Conservation (phyloP, 2,888 invertebrate species). For the Trypoxylon attenuatum region DNA sequence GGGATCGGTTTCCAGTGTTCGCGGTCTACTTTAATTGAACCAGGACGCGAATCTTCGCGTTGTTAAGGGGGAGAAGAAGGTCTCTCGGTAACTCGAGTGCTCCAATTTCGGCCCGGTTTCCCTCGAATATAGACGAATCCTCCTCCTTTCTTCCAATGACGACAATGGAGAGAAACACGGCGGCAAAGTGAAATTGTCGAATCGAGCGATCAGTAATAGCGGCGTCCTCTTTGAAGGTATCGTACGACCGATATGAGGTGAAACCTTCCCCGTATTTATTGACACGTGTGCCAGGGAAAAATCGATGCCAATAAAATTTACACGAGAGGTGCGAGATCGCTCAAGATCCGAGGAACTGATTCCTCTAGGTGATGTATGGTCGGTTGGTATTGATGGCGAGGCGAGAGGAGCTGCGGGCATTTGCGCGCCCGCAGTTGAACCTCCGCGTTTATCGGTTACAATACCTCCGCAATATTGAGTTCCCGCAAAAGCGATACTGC, state of each 20-base stretch:
- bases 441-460: constrained; percentile 21
- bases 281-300: constrained; percentile 44
- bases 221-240: no score
- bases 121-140: no score
- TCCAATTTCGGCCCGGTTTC: no score
- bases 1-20: background rate
- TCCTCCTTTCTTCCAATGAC: no score
- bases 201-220: no score
- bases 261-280: constrained; percentile 33
- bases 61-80: no score
- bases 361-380: constrained; percentile 59
- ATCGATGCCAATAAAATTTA: constrained; percentile 60
- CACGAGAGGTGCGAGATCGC: constrained; percentile 62
- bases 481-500: background rate
- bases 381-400: constrained; percentile 38
- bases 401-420: constrained; percentile 32
- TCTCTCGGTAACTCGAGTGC: no score
- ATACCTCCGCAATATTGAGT: background rate
- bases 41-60: no score
- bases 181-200: no score
- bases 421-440: constrained; percentile 33
- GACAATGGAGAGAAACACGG: no score
- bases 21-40: background rate
- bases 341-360: constrained; percentile 66
- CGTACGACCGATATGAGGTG: no score